Conservation (phyloP, 2,113 vertebrate species). For the Silurus asotus region DNA sequence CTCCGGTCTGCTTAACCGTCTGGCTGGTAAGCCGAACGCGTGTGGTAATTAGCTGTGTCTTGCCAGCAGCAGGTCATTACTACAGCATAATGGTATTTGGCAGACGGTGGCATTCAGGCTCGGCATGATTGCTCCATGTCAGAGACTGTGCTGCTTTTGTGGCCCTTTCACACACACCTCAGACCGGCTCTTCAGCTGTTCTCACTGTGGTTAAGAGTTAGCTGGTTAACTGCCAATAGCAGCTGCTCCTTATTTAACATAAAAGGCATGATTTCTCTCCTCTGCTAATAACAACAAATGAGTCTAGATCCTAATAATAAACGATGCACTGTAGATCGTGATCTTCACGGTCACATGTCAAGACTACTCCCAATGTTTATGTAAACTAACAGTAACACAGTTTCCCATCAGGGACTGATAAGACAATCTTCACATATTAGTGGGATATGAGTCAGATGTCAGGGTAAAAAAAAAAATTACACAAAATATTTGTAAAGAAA, state of each 20-base stretch:
- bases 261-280: background rate
- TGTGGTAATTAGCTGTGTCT: conserved; percentile 37
- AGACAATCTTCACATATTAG: background rate
- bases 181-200: conserved; percentile 30
- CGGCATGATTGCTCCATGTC: conserved; percentile 10
- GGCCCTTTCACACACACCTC: conserved; percentile 24
- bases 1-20: background rate
- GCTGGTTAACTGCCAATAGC: background rate
- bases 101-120: conserved; percentile 32
- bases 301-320: background rate
- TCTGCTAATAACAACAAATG: background rate
- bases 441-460: background rate
- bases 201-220: conserved; percentile 21
- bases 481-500: background rate
- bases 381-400: background rate
- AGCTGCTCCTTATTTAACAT: conserved; percentile 4
- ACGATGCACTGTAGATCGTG: background rate
- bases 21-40: conserved; percentile 9
- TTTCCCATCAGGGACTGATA: background rate
- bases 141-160: background rate
- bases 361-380: background rate
- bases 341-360: background rate
- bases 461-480: background rate
- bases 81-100: conserved; percentile 28
- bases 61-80: conserved; percentile 16